A percentile compares a stretch with the other conserved stretches of the same genome.
These are phyloP conservation scores for Antheraea yamamai DNA, from an alignment of 2,888 invertebrate species.

Conservation along the genomic window DNA sequence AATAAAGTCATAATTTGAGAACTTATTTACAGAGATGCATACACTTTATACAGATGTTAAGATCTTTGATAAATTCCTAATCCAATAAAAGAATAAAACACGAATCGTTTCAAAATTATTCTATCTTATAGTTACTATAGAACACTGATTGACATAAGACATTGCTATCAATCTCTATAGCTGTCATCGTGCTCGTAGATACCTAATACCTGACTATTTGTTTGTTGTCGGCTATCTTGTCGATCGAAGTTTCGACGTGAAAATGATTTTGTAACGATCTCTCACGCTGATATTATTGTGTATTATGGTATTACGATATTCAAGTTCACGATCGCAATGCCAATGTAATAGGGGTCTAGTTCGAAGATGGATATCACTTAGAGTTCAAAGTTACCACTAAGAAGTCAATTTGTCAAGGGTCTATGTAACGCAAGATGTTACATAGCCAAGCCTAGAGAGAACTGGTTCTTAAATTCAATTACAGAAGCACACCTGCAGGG, in stretches of 20 bases:
- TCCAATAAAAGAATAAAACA: neutral
- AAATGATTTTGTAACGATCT: slow-evolving; percentile 60
- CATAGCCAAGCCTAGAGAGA: too few species aligned
- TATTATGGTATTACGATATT: slow-evolving; percentile 48
- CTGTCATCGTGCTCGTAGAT: slow-evolving; percentile 14
- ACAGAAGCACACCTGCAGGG: too few species aligned
- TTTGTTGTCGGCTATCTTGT: slow-evolving; percentile 43
- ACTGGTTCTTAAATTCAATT: too few species aligned
- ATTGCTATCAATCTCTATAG: slow-evolving; percentile 26
- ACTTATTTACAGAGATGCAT: too few species aligned
- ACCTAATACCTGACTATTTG: slow-evolving; percentile 35
- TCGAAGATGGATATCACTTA: slow-evolving; percentile 5
- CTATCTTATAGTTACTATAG: neutral
- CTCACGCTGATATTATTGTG: slow-evolving; percentile 43
- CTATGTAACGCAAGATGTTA: too few species aligned
- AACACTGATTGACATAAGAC: slow-evolving; percentile 5
- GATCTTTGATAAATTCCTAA: neutral
- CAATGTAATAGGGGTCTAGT: slow-evolving; percentile 18
- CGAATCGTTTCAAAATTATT: neutral
- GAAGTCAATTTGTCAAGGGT: neutral
- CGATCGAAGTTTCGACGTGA: slow-evolving; percentile 50
- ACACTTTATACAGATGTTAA: neutral
- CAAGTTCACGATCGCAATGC: slow-evolving; percentile 36
- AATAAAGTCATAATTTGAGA: too few species aligned
- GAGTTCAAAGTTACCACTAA: neutral